A percentile compares a stretch with the other conserved stretches of the same genome.
Evolutionary conservation across 2,888 invertebrate species (phyloP).

Genomic region (Heteromurus nitidus): DNA sequence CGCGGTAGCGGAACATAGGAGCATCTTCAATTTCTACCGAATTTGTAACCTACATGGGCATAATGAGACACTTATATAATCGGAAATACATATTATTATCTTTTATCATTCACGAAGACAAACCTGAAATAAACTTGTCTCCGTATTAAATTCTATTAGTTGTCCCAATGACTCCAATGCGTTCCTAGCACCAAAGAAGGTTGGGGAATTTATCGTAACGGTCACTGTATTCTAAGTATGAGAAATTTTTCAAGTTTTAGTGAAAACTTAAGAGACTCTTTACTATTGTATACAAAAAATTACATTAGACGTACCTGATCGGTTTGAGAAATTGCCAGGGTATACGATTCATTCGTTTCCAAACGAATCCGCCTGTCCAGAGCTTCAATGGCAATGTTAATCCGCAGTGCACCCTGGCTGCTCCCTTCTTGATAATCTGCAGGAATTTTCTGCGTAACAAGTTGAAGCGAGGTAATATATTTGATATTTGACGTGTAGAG

Average conservation of each 20-base stretch:
- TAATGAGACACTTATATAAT: background rate
- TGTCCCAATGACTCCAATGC: slow-evolving; percentile 81
- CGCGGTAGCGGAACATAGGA: slow-evolving; percentile 92
- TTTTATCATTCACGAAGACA: background rate
- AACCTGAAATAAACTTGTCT: slow-evolving; percentile 30
- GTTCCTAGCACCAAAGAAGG: slow-evolving; percentile 71
- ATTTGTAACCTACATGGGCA: background rate
- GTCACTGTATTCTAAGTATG: too few species aligned
- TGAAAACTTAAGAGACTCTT: too few species aligned
- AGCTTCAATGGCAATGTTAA: slow-evolving; percentile 24
- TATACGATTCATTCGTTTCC: slow-evolving; percentile 58
- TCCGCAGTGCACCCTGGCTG: background rate
- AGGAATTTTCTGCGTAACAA: slow-evolving; percentile 31
- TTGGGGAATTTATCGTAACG: slow-evolving; percentile 54
- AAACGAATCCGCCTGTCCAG: slow-evolving; percentile 15
- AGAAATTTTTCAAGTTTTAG: too few species aligned
- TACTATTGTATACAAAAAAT: too few species aligned
- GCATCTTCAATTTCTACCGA: background rate
- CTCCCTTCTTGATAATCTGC: slow-evolving; percentile 17
- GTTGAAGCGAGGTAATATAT: too few species aligned
- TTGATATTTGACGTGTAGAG: too few species aligned
- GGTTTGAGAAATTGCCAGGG: slow-evolving; percentile 5
- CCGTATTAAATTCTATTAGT: slow-evolving; percentile 77
- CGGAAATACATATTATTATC: background rate
- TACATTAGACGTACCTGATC: slow-evolving; percentile 13